Evolutionary conservation across 1,140 invertebrate genomes (phyloP).

Genomic region (Bicyclus anynana): DNA sequence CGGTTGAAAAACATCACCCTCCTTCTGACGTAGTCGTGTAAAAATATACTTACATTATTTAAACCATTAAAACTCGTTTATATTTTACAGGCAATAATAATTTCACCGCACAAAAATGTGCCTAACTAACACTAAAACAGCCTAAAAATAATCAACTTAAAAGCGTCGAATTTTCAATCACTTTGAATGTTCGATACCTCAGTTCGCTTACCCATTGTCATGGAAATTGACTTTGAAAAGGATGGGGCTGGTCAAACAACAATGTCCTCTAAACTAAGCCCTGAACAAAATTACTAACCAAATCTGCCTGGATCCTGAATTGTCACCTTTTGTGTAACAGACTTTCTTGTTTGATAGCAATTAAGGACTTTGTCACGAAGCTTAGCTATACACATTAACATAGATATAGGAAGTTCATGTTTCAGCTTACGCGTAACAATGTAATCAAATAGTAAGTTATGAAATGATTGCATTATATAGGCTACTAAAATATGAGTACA

Average conservation of each 20-base stretch:
- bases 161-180: slow-evolving; percentile 4
- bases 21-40: too few species aligned
- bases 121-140: not conserved
- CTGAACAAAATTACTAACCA: not conserved
- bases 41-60: too few species aligned
- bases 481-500: too few species aligned
- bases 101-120: not conserved
- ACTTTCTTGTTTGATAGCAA: slow-evolving; percentile 5
- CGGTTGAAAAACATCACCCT: too few species aligned
- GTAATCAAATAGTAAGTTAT: too few species aligned
- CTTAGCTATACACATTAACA: too few species aligned
- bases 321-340: not conserved
- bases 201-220: not conserved
- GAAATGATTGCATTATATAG: too few species aligned
- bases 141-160: slow-evolving; percentile 1
- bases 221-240: slow-evolving; percentile 7
- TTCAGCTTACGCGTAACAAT: too few species aligned
- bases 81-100: not conserved
- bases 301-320: not conserved
- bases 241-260: slow-evolving; percentile 6
- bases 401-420: too few species aligned
- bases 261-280: slow-evolving; percentile 5
- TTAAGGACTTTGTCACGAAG: not conserved
- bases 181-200: not conserved
- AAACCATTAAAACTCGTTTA: too few species aligned